A percentile compares a stretch with the other conserved stretches of the same genome.
Conservation (phyloP, 2,113 vertebrate genomes). For the Carassius gibelio region DNA sequence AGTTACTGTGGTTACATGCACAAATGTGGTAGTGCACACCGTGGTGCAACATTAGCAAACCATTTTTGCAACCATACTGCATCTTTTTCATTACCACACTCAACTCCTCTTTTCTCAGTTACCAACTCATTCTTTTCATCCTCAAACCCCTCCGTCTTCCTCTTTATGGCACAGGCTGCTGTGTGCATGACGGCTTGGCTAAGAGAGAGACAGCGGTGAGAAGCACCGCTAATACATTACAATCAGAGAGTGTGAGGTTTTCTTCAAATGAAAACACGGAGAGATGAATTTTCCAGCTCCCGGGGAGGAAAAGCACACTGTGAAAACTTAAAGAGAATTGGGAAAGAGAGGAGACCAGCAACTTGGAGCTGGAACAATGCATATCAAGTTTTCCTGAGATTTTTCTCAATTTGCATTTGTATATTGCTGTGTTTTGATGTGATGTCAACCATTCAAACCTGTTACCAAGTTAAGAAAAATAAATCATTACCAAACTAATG, state of each 20-base stretch:
- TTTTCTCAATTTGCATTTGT: neutral
- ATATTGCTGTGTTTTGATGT: neutral
- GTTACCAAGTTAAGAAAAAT: too few species aligned
- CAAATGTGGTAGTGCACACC: neutral
- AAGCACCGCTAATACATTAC: constrained; percentile 24
- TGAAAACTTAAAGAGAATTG: constrained; percentile 1
- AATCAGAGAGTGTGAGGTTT: constrained; percentile 17
- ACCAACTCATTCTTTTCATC: neutral
- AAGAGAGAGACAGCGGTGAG: constrained; percentile 21
- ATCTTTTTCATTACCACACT: neutral
- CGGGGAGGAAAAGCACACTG: constrained; percentile 15
- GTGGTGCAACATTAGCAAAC: neutral
- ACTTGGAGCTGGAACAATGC: neutral
- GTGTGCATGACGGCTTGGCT: constrained; percentile 41
- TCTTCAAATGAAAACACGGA: constrained; percentile 27
- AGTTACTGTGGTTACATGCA: neutral
- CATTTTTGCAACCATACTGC: neutral
- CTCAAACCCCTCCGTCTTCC: neutral
- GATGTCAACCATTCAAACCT: neutral
- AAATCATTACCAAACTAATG: too few species aligned
- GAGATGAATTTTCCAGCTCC: constrained; percentile 34
- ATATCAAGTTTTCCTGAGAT: neutral
- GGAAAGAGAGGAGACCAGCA: neutral
- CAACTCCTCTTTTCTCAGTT: constrained; percentile 1
- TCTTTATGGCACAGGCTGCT: constrained; percentile 13